A percentile compares a stretch with the other conserved stretches of the same genome.
Evolutionary conservation across 2,888 invertebrate genomes (phyloP).

Genomic region (Torymus texanus): DNA sequence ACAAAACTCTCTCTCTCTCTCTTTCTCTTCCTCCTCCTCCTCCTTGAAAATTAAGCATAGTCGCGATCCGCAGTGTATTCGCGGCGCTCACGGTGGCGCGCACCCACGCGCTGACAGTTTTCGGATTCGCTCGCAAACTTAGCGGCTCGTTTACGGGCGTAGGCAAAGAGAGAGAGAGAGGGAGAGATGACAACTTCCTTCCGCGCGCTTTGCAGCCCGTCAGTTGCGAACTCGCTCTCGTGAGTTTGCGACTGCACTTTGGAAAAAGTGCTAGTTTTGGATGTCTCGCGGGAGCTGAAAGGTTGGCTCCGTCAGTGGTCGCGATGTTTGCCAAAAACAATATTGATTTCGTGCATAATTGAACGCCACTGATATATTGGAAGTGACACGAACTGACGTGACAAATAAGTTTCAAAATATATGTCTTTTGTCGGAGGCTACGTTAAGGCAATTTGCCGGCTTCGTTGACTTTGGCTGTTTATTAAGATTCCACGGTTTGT

Average conservation of each 20-base stretch:
- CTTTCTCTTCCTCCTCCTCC: neutral
- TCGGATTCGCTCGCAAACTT: constrained; percentile 8
- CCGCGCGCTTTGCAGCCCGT: neutral
- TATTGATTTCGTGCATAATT: constrained; percentile 40
- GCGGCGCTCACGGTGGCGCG: neutral
- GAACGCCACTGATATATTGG: constrained; percentile 11
- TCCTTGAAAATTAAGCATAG: neutral
- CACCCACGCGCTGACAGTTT: constrained; percentile 15
- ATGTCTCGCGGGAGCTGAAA: too few species aligned
- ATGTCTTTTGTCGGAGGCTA: neutral
- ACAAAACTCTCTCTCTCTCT: neutral
- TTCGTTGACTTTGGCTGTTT: neutral
- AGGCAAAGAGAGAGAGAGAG: too few species aligned
- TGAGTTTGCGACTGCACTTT: neutral
- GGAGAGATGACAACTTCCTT: constrained; percentile 20
- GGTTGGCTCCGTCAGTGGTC: too few species aligned
- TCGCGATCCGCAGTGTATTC: neutral
- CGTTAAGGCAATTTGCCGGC: neutral
- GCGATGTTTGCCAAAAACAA: constrained; percentile 21
- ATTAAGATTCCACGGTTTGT: neutral
- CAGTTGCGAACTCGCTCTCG: neutral
- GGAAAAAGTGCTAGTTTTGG: neutral
- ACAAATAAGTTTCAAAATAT: constrained; percentile 43
- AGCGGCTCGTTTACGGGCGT: neutral
- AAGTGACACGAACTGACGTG: constrained; percentile 6